Conservation (phyloP, 1,140 invertebrate genomes). For the Planococcus citri region DNA sequence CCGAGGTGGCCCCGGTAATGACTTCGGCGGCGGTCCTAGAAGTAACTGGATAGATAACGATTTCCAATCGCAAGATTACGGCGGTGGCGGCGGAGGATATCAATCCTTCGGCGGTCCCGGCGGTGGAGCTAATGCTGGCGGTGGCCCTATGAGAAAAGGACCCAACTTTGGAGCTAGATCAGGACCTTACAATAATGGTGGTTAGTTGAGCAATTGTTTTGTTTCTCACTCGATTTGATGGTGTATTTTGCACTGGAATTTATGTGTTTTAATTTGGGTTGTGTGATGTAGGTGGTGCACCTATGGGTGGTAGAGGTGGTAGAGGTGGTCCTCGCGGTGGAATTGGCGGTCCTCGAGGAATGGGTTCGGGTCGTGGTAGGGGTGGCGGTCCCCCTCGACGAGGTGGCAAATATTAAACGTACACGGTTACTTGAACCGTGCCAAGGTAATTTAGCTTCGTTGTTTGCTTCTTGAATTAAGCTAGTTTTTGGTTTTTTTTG, state of each 20-base stretch:
- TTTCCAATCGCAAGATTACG: not conserved
- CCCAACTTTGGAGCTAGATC: slow-evolving; percentile 16
- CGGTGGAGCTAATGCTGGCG: slow-evolving; percentile 21
- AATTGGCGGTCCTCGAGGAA: slow-evolving; percentile 12
- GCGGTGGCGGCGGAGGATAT: slow-evolving; percentile 26
- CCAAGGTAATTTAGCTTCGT: too few relatives aligned
- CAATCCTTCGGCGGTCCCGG: slow-evolving; percentile 27
- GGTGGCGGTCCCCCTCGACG: slow-evolving; percentile 22
- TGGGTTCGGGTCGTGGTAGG: slow-evolving; percentile 21
- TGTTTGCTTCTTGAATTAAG: too few relatives aligned
- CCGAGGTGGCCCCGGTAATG: not conserved
- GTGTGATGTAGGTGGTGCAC: too few relatives aligned
- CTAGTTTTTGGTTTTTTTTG: too few relatives aligned
- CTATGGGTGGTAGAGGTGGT: slow-evolving; percentile 28
- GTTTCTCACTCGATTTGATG: not conserved
- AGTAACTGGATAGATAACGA: not conserved
- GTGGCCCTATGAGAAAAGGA: slow-evolving; percentile 21
- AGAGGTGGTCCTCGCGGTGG: slow-evolving; percentile 27
- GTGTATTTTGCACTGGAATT: not conserved
- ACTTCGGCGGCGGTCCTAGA: not conserved
- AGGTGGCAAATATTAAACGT: slow-evolving; percentile 8
- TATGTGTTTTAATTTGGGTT: not conserved
- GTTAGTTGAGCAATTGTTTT: not conserved
- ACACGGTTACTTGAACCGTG: too few relatives aligned
- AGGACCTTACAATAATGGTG: slow-evolving; percentile 10